Evolutionary conservation across 2,888 invertebrate species (phyloP), one percentile per base, ranked within the genome.

Genomic region (Drosophila borealis): DNA sequence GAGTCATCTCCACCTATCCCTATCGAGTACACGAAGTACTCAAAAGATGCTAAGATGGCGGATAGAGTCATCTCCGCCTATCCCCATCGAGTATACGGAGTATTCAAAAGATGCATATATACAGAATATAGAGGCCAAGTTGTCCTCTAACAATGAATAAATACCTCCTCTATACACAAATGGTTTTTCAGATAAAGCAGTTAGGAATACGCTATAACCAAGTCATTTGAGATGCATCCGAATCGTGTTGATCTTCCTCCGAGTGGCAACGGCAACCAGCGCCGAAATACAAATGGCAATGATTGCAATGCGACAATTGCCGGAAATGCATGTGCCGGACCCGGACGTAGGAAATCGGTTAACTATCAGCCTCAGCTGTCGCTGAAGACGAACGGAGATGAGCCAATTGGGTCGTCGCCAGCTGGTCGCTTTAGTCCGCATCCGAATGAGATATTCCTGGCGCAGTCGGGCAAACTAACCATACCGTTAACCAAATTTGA

Each of bases 281-380:
- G 78, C 2, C 57, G 66, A 4, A 68, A 19, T 45, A 29, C 46
- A 2, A 63, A 41, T 25, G 19, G 14, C 4, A 44, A 37, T 37
- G 57, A 57, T 4, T 55, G 53, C 45, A 53, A 29, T 19, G 11
- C 48, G 6, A 59, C 63, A 19, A 45, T 8, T 19, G 41, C 14
- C 14, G 57, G 29, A 6, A 70, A 44, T 53, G n/a, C 11, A 11
- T 49, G 63, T 33, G 41, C 53, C 4, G 67, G 63, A 6, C 86
- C 53, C 4, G 67, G 63, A 6, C 86, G 91, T 3, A 80, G 91
- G 9, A 92, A 91, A 53, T 89, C 91, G n/a, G 34, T 89, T 0
- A 89, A 79, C 46, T 91, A 89, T 68, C 91, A 91, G 36, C 78
- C 89, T 19, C 90, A 91, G 44, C 56, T 88, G 14, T 78, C 88